These are phyloP conservation scores for Pseudorectes ferrugineus DNA, from an alignment of 2,113 vertebrate genomes.

Conservation along the genomic window DNA sequence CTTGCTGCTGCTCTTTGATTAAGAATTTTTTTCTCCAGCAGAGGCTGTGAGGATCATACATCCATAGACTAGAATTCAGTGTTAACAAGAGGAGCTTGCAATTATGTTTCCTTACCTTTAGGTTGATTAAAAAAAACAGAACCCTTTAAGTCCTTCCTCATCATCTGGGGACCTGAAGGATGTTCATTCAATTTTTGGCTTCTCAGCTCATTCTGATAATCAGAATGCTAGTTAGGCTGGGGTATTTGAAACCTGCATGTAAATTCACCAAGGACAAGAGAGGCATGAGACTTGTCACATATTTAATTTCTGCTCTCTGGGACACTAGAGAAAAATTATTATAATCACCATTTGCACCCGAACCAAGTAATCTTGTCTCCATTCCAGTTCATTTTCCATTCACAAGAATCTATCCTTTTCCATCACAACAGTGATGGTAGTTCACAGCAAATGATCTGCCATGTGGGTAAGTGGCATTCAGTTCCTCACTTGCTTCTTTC, in stretches of 20 bases:
- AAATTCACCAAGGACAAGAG: background rate
- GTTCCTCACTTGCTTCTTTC: background rate
- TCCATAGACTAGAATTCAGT: background rate
- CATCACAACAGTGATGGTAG: background rate
- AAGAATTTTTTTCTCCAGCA: background rate
- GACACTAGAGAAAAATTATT: background rate
- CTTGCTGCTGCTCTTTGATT: background rate
- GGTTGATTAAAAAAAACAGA: background rate
- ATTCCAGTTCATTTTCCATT: background rate
- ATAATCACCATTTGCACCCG: background rate
- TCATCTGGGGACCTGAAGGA: background rate
- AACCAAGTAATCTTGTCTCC: background rate
- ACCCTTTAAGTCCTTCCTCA: background rate
- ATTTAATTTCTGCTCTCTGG: background rate
- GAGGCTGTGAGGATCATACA: background rate
- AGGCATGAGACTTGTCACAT: background rate
- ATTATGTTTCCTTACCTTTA: background rate
- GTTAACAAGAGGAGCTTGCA: background rate
- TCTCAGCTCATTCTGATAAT: background rate
- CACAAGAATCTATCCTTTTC: background rate
- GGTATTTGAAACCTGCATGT: background rate
- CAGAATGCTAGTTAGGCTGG: background rate
- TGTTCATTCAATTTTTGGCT: background rate
- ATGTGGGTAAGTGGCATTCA: constrained; percentile 3
- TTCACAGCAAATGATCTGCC: constrained; percentile 8